Conservation (phyloP, 2,888 invertebrate genomes). For the Lordiphosa andalusiaca region DNA sequence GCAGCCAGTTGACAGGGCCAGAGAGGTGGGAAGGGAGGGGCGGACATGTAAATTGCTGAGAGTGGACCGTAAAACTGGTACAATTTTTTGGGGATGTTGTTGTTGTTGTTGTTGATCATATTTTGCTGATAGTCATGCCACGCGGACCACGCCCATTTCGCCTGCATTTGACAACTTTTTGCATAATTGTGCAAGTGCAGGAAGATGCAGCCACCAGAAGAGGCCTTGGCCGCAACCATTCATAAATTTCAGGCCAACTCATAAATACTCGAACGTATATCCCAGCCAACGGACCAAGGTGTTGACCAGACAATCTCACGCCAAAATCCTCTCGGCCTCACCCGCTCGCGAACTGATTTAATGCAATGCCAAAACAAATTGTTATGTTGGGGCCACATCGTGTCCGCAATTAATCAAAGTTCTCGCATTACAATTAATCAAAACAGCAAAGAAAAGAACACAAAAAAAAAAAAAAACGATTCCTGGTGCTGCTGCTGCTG, state of each 20-base stretch:
- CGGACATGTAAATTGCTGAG: constrained; percentile 77
- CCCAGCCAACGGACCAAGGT: constrained; percentile 45
- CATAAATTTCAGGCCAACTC: constrained; percentile 60
- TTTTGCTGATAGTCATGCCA: constrained; percentile 64
- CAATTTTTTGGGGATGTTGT: constrained; percentile 50
- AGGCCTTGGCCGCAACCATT: constrained; percentile 44
- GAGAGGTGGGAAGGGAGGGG: constrained; percentile 24
- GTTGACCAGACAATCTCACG: constrained; percentile 67
- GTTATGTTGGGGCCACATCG: constrained; percentile 59
- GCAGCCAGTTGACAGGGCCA: background rate
- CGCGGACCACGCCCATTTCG: constrained; percentile 37
- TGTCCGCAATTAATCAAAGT: constrained; percentile 69
- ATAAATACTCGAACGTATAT: constrained; percentile 36
- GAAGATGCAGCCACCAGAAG: background rate
- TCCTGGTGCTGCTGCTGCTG: background rate
- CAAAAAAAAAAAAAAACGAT: background rate
- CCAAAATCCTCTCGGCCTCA: constrained; percentile 3
- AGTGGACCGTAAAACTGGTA: constrained; percentile 48
- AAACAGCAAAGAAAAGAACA: constrained; percentile 35
- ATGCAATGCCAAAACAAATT: constrained; percentile 71
- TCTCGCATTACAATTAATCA: constrained; percentile 72
- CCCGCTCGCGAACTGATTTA: constrained; percentile 48
- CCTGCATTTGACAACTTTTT: constrained; percentile 68
- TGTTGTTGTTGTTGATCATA: constrained; percentile 51
- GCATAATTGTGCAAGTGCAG: constrained; percentile 55